A percentile compares a stretch with the other conserved stretches of the same genome.
Evolutionary conservation across 2,797 vertebrate species (phyloP).

Genomic region (Tinamus major): DNA sequence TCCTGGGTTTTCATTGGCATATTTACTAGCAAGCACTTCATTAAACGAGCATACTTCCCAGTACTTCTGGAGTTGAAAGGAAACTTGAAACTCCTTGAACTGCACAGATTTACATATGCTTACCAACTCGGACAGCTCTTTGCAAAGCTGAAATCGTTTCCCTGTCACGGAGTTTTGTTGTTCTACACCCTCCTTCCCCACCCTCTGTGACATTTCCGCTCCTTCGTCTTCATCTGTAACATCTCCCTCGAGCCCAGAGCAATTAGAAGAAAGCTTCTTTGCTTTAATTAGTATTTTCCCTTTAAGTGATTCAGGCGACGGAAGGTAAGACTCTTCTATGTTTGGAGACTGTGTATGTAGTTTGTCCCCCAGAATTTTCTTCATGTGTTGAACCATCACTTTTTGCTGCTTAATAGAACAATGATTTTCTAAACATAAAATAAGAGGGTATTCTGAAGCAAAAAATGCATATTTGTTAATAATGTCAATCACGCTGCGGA

Average conservation of each 20-base stretch:
- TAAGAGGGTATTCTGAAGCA: slow-evolving; percentile 93
- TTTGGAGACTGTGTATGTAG: slow-evolving; percentile 87
- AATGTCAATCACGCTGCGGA: slow-evolving; percentile 94
- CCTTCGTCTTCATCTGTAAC: slow-evolving; percentile 98
- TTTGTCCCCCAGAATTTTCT: slow-evolving; percentile 94
- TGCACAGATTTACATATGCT: slow-evolving; percentile 95
- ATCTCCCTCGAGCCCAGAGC: slow-evolving; percentile 90
- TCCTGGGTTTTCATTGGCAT: slow-evolving; percentile 92
- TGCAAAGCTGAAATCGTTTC: slow-evolving; percentile 94
- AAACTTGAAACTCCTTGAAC: slow-evolving; percentile 94
- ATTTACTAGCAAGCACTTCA: slow-evolving; percentile 93
- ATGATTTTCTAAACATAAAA: slow-evolving; percentile 97
- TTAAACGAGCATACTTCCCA: slow-evolving; percentile 99
- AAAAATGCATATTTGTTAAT: slow-evolving; percentile 97
- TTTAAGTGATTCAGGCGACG: slow-evolving; percentile 90
- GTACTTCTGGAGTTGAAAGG: slow-evolving; percentile 95
- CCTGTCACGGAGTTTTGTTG: slow-evolving; percentile 81
- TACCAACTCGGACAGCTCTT: slow-evolving; percentile 95
- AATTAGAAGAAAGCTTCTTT: slow-evolving; percentile 90
- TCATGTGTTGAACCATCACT: slow-evolving; percentile 96
- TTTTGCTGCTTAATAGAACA: slow-evolving; percentile 96
- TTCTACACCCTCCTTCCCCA: slow-evolving; percentile 88
- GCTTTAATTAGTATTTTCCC: slow-evolving; percentile 94
- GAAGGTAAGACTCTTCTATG: slow-evolving; percentile 91
- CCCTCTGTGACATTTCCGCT: slow-evolving; percentile 94